Percentiles rank a stretch among this genome's conserved stretches.
These are phyloP conservation scores for Perizoma flavofasciatum DNA, from an alignment of 2,888 invertebrate genomes.

Conservation along the genomic window DNA sequence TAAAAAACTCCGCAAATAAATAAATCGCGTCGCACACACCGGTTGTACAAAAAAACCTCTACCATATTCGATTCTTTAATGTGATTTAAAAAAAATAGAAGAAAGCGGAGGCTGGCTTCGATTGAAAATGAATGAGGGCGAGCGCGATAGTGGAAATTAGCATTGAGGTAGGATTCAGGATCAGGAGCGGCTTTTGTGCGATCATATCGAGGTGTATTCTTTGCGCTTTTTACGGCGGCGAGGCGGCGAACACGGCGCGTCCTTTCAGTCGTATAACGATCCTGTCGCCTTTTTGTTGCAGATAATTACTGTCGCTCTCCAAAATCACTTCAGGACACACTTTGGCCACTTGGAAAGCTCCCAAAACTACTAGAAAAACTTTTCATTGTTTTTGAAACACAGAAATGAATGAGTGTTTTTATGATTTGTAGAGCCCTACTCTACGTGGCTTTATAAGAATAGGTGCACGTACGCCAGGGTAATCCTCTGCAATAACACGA, in stretches of 20 bases:
- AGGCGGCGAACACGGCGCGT: conserved; percentile 61
- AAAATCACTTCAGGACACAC: conserved; percentile 47
- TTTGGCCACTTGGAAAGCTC: conserved; percentile 42
- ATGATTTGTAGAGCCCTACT: conserved; percentile 21
- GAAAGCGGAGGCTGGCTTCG: conserved; percentile 76
- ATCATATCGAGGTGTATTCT: conserved; percentile 84
- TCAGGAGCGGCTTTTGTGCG: conserved; percentile 83
- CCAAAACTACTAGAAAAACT: conserved; percentile 32
- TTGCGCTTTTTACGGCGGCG: conserved; percentile 80
- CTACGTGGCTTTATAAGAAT: conserved; percentile 8
- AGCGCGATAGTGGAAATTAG: conserved; percentile 84
- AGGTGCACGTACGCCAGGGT: conserved; percentile 6
- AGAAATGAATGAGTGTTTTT: conserved; percentile 18
- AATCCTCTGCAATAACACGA: conserved; percentile 25
- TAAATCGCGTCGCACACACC: conserved; percentile 82
- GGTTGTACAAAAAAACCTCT: conserved; percentile 75
- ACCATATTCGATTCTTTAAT: conserved; percentile 84
- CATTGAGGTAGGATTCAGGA: conserved; percentile 82
- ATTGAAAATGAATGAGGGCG: conserved; percentile 84
- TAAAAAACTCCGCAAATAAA: conserved; percentile 82
- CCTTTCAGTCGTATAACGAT: conserved; percentile 75
- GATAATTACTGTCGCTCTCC: conserved; percentile 73
- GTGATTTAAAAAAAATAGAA: conserved; percentile 82
- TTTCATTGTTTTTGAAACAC: conserved; percentile 25
- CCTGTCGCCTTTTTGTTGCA: conserved; percentile 75